Evolutionary conservation across 2,797 vertebrate species (phyloP).

Genomic region (Sebastes cheni): DNA sequence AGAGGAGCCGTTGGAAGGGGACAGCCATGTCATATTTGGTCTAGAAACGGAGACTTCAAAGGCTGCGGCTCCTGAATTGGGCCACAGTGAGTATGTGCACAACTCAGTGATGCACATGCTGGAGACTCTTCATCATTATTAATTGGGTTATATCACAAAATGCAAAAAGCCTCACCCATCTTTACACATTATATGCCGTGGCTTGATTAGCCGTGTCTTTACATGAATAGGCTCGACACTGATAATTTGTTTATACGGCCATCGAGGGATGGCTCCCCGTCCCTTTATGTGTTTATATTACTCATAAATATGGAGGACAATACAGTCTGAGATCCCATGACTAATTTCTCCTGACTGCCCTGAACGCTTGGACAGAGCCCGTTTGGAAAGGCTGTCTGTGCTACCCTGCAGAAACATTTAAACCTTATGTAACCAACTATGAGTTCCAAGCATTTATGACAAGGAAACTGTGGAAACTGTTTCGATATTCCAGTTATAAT

Average conservation of each 20-base stretch:
- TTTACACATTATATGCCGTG: not conserved
- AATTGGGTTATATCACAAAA: slow-evolving; percentile 49
- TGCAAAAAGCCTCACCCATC: slow-evolving; percentile 20
- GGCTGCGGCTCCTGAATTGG: slow-evolving; percentile 35
- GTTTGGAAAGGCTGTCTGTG: slow-evolving; percentile 28
- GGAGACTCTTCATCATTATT: slow-evolving; percentile 45
- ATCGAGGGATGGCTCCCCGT: slow-evolving; percentile 19
- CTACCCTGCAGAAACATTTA: slow-evolving; percentile 32
- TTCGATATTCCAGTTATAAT: not conserved
- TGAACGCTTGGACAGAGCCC: slow-evolving; percentile 35
- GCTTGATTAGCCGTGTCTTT: slow-evolving; percentile 41
- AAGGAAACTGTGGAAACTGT: not conserved
- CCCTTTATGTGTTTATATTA: slow-evolving; percentile 45
- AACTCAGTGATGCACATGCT: slow-evolving; percentile 11
- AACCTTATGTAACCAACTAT: slow-evolving; percentile 28
- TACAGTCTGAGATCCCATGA: slow-evolving; percentile 47
- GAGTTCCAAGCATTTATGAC: slow-evolving; percentile 29
- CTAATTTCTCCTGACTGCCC: slow-evolving; percentile 55
- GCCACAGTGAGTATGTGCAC: slow-evolving; percentile 20
- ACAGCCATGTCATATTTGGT: slow-evolving; percentile 55
- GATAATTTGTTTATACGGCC: slow-evolving; percentile 42
- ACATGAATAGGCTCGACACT: slow-evolving; percentile 49
- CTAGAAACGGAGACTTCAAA: slow-evolving; percentile 52
- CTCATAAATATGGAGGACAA: slow-evolving; percentile 52
- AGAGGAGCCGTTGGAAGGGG: slow-evolving; percentile 26